A percentile compares a stretch with the other conserved stretches of the same genome.
Evolutionary conservation across 37 sponge, comb jelly and placozoan species (phyloP).

Genomic region (Cliona cf. orientalis): DNA sequence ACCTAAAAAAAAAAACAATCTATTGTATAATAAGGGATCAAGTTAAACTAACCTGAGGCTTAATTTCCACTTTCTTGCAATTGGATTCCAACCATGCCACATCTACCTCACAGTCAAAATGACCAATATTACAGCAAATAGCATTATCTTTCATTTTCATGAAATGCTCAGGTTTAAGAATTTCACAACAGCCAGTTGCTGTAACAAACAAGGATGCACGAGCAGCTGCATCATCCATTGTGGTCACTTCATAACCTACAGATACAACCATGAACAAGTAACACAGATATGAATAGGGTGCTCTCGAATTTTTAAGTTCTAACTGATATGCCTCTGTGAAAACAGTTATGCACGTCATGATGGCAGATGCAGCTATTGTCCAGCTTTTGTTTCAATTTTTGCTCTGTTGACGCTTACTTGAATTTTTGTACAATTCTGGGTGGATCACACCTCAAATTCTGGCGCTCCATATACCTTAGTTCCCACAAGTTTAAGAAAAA

Average conservation of each 20-base stretch:
- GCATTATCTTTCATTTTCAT: conserved; percentile 90
- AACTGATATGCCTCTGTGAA: no score
- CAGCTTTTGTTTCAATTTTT: no score
- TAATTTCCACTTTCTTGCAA: conserved; percentile 79
- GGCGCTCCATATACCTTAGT: no score
- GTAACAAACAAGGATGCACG: conserved; percentile 93
- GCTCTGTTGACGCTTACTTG: no score
- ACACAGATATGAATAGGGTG: no score
- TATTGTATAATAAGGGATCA: not conserved
- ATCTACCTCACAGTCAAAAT: conserved; percentile 98
- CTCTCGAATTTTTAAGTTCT: no score
- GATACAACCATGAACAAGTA: not conserved
- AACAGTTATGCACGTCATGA: no score
- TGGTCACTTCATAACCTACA: conserved; percentile 96
- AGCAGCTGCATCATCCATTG: conserved; percentile 88
- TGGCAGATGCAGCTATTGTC: no score
- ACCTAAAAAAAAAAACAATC: conserved; percentile 76
- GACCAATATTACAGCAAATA: conserved; percentile 98
- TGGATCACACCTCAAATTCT: no score
- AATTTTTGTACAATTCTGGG: no score
- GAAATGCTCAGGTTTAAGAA: conserved; percentile 90
- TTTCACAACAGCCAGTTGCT: conserved; percentile 93
- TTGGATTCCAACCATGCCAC: conserved; percentile 89
- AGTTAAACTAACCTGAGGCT: conserved; percentile 85
- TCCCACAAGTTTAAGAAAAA: no score